Base-by-base conservation (phyloP, 2,888 invertebrate genomes). In the Rotaria sp. region DNA sequence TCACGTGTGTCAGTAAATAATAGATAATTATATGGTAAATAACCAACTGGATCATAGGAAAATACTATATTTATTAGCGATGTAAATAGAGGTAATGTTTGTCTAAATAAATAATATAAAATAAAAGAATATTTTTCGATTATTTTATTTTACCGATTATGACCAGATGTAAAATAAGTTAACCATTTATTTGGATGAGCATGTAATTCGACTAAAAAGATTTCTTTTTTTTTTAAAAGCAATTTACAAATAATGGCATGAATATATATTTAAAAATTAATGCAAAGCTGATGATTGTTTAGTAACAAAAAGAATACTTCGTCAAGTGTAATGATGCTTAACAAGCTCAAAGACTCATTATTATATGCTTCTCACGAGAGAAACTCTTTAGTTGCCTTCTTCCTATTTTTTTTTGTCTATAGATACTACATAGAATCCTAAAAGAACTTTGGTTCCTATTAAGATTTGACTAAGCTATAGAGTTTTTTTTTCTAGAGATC, bases 11-110 rank as follows among this genome's bases (percentile, higher is more conserved):
- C 98, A 5, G 94, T 94, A 91, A 98, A 98, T 87, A 99, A 92
- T 84, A 99, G 93, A 91, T 99, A 98, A 92, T 99, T 99, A 92
- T 99, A 99, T 0, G 99, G 99, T 85, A 93, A 89, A 88, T 96
- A 94, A 0, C 99, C 98, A n/a, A 97, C 96, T 0, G 99, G 99
- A 92, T 99, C 97, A 91, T 99, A 99, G 0, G 96, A 95, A 90
- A 96, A 97, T 18, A 98, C 96, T 0, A 96, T 95, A 92, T 99
- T 99, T 88, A 99, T 92, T 26, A 99, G 92, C 0, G 98, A 98
- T 0, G 99, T 99, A 92, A 99, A 99, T 91, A 99, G 93, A 0
- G 99, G 99, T 88, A 99, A 92, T 0, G 97, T 98, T 92, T 99
- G 98, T 0, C 94, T 93, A 88, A 30, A 88, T 87, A 24, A 38